A percentile compares a stretch with the other conserved stretches of the same genome.
phyloP scores from a whole-genome alignment of 2,888 invertebrate genomes.

The Onchidella celtica region DNA sequence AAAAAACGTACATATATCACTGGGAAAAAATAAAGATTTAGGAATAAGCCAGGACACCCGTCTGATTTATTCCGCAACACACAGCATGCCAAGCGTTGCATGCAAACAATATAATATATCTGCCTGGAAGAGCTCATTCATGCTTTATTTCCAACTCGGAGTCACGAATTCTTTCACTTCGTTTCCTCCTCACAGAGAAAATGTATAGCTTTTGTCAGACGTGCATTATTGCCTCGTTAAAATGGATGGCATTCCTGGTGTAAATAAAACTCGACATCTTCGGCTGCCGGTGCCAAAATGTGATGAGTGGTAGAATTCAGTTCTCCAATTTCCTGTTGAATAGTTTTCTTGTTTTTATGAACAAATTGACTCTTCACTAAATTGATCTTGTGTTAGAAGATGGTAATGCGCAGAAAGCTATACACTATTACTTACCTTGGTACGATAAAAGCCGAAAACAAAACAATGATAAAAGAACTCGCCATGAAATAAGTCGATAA shows the following conservation, averaged over 20 bases:
- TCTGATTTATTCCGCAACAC: no score
- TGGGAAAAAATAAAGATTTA: no score
- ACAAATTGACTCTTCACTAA: background rate
- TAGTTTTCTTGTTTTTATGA: background rate
- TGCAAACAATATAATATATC: no score
- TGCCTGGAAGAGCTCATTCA: background rate
- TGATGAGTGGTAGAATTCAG: background rate
- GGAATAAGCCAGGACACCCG: no score
- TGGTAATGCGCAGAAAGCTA: background rate
- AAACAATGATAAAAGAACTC: no score
- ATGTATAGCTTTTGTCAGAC: slow-evolving; percentile 14
- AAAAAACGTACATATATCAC: no score
- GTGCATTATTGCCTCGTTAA: slow-evolving; percentile 35
- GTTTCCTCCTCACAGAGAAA: no score
- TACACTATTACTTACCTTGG: no score
- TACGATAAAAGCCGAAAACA: no score
- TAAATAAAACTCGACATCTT: background rate
- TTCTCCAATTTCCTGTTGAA: background rate
- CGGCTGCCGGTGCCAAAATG: background rate
- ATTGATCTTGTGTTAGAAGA: background rate
- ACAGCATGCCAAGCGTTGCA: no score
- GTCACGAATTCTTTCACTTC: no score
- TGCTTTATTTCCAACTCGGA: background rate
- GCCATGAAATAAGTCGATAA: no score
- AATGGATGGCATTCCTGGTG: background rate